Base-by-base conservation (phyloP, 1,140 invertebrate genomes). In the Phortica variegata region DNA sequence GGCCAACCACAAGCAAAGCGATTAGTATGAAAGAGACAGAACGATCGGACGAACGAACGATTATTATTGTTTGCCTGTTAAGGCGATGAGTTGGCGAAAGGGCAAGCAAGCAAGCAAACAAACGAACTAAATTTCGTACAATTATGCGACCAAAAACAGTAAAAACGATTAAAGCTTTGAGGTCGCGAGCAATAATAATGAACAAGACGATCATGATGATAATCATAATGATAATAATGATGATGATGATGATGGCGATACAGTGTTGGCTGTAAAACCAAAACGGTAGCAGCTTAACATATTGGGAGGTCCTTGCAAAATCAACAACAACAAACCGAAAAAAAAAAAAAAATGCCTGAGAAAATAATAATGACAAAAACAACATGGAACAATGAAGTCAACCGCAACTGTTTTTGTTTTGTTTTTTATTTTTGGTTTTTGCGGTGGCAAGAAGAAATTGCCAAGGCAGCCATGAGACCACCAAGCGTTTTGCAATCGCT, bases 71-170 rank as follows among this genome's bases (percentile, higher is more conserved):
- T 68, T 65, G 59, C 63, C 63, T 60, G 60, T 68, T 68, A 68
- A 68, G 63, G 63, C 63, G 60, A 68, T 32, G 45, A 41, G 55
- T 33, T 54, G 38, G 36, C 41, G 54, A 56, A 60, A 61, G 56
- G 47, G 39, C 45, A 43, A 38, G 50, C 40, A 29, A 52, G 51
- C 57, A 48, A 42, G 42, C 32, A 55, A 55, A 58, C 63, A 56
- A 68, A 65, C 65, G 65, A 68, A 68, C 65, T 68, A 68, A 68
- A 68, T 69, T 68, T 68, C 65, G 47, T 68, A 69, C 65, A 69
- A 68, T 68, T 68, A 68, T 68, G 63, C 62, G 63, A 63, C 56
- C 55, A 58, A 60, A 65, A 65, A 43, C 45, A 54, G 61, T 29
- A 29, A 34, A 15, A 34, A 34, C 12, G 7, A 7, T 29, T 29